These are phyloP conservation scores for Sarcophaga subvicina DNA, from an alignment of 2,888 invertebrate genomes.

Conservation along the genomic window DNA sequence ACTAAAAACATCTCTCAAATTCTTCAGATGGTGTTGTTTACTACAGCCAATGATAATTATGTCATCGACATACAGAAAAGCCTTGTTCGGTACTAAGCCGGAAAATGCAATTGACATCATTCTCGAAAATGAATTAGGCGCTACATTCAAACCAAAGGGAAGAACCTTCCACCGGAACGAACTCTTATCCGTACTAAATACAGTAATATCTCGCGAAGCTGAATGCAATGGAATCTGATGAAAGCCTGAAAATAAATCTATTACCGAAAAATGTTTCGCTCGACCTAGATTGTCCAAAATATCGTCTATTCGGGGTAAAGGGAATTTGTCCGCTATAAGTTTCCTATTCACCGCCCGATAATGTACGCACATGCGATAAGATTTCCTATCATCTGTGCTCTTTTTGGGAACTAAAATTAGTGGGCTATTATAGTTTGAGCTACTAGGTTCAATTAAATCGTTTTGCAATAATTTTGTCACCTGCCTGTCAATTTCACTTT, in stretches of 20 bases:
- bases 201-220: neutral
- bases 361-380: constrained; percentile 9
- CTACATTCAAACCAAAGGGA: constrained; percentile 71
- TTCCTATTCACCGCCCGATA: constrained; percentile 1
- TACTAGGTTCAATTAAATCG: constrained; percentile 24
- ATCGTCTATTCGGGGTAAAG: neutral
- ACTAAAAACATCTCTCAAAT: constrained; percentile 39
- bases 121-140: constrained; percentile 69
- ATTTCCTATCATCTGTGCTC: neutral
- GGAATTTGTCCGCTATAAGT: too few relatives aligned
- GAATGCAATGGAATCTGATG: neutral
- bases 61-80: constrained; percentile 71
- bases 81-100: constrained; percentile 43
- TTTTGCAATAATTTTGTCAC: constrained; percentile 30
- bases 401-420: constrained; percentile 25
- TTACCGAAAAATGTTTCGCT: neutral
- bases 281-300: constrained; percentile 2
- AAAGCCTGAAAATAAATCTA: too few relatives aligned
- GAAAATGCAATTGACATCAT: constrained; percentile 73
- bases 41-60: constrained; percentile 60
- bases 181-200: neutral
- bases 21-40: constrained; percentile 49
- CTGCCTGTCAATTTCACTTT: constrained; percentile 14
- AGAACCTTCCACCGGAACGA: constrained; percentile 26
- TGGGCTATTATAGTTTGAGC: constrained; percentile 22